Percentiles rank a stretch among this genome's conserved stretches.
Evolutionary conservation across 2,888 invertebrate genomes (phyloP).

Genomic region (Acronicta leporina): DNA sequence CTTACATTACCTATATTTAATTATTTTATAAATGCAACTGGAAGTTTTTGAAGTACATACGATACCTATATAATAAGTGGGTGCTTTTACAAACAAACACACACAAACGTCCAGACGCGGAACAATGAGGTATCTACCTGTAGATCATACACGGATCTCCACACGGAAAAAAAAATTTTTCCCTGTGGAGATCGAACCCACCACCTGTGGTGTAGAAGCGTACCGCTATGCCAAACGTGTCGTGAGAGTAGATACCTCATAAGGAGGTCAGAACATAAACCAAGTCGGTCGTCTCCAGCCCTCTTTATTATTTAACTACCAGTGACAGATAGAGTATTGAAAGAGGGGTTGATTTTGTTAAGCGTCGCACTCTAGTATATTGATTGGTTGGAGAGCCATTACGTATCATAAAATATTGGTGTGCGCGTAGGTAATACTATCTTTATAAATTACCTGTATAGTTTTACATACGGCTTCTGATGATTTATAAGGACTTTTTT

Average conservation of each 20-base stretch:
- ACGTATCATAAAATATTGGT: slow-evolving; percentile 9
- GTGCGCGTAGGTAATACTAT: background rate
- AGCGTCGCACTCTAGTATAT: slow-evolving; percentile 16
- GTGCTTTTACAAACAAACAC: too few species aligned
- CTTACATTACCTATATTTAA: slow-evolving; percentile 28
- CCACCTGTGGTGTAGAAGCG: too few species aligned
- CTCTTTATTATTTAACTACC: slow-evolving; percentile 28
- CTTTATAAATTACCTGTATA: background rate
- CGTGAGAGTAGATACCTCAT: background rate
- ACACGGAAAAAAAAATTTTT: too few species aligned
- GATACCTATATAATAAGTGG: too few species aligned
- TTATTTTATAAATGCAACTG: slow-evolving; percentile 19
- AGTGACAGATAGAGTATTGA: slow-evolving; percentile 28
- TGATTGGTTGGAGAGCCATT: slow-evolving; percentile 16
- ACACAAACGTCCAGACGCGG: too few species aligned
- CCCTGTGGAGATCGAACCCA: too few species aligned
- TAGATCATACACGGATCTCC: too few species aligned
- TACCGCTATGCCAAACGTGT: too few species aligned
- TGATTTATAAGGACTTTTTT: background rate
- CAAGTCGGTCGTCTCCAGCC: background rate
- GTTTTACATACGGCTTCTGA: background rate
- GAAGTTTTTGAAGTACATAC: background rate
- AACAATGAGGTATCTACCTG: too few species aligned
- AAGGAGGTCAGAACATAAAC: too few species aligned
- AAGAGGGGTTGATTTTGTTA: slow-evolving; percentile 13